Base-by-base conservation (phyloP, 2,797 vertebrate species). In the Moxostoma hubbsi region DNA sequence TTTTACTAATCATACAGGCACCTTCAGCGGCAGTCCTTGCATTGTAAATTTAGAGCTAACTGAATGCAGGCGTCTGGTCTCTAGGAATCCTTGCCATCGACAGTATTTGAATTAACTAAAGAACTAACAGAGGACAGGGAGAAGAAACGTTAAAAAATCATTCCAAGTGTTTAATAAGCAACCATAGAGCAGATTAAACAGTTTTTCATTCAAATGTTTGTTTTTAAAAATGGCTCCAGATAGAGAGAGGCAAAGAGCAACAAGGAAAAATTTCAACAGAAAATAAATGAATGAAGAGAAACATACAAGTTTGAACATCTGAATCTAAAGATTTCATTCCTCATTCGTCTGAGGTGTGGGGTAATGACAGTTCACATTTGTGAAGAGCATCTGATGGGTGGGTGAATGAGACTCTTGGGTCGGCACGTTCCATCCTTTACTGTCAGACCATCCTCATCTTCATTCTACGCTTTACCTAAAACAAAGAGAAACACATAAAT, bases 381-480 rank as follows among this genome's bases (percentile, higher is more conserved):
- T 89, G 80, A 86, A 96, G 94, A 95, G 94, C 94, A 93, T 91
- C 92, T 89, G 93, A 90, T 88, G 93, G 89, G 83, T 89, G 91
- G 91, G 91, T 93, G 91, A 92, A 92, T 92, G 89, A 91, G 85
- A 86, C 85, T 85, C 68, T 91, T 93, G 91, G 93, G 90, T 93
- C 93, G 49, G 59, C 51, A 93, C 91, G 86, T 86, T 87, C 86
- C 58, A 83, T 70, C 83, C 89, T 91, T 69, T 73, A 72, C 84
- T 83, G 85, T 80, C 79, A 2, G 49, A 62, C 87, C 15, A 13
- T 58, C 61, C 62, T 73, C 1, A 46, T 65, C 62, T 81, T 79
- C 36, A 74, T n/a, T 54, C 91, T 93, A 92, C 94, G 93, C 94
- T 96, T 98, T 99, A 98, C 97, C 97, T 99, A 92, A 85, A 81